phyloP scores from a whole-genome alignment of 2,888 invertebrate genomes.

The Operophtera brumata region DNA sequence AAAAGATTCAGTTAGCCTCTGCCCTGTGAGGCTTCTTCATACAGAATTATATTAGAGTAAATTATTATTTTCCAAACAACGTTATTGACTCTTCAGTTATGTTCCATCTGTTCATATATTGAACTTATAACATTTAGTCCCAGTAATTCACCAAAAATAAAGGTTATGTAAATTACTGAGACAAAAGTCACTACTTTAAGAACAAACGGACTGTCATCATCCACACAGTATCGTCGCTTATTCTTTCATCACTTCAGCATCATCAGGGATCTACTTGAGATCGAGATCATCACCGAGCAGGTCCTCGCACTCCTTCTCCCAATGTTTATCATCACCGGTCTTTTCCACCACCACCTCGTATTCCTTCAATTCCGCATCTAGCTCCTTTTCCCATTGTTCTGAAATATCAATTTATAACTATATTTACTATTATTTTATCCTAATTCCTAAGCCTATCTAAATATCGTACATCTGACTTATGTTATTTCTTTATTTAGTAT shows the following conservation, averaged over 20 bases:
- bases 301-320: conserved; percentile 87
- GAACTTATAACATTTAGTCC: not conserved
- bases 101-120: no score
- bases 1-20: no score
- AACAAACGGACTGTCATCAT: no score
- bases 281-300: conserved; percentile 83
- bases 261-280: conserved; percentile 69
- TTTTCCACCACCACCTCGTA: conserved; percentile 91
- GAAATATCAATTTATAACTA: conserved; percentile 52
- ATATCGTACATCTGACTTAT: no score
- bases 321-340: conserved; percentile 77
- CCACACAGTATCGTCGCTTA: no score
- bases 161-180: no score
- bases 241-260: no score
- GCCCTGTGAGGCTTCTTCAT: no score
- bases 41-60: no score
- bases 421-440: not conserved
- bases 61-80: not conserved
- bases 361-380: conserved; percentile 96
- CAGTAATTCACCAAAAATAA: not conserved
- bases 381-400: conserved; percentile 98
- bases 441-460: not conserved
- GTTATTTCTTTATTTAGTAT: not conserved
- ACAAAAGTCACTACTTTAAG: no score
- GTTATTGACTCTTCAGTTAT: not conserved